Evolutionary conservation across 1,140 invertebrate species (phyloP).

Genomic region (Hylaeus volcanicus): DNA sequence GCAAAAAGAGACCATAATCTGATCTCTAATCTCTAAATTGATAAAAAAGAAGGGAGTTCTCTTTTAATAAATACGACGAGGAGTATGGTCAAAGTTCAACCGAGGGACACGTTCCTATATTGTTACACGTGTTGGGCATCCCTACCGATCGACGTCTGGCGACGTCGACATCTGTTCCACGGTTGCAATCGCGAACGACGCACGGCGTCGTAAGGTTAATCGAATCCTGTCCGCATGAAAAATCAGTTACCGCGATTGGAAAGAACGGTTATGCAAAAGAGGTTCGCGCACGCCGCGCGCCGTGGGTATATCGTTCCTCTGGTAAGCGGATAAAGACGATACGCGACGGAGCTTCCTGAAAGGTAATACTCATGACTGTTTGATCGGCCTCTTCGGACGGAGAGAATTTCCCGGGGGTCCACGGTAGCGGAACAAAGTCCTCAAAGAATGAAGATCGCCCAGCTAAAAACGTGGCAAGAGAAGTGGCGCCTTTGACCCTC

Average conservation of each 20-base stretch:
- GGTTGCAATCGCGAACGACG: slow-evolving; percentile 7
- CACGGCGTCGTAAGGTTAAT: slow-evolving; percentile 5
- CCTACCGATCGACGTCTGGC: background rate
- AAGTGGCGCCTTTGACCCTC: slow-evolving; percentile 69
- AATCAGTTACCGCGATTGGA: slow-evolving; percentile 1
- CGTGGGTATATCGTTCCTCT: slow-evolving; percentile 20
- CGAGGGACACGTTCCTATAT: background rate
- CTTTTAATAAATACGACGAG: background rate
- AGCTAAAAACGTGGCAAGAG: slow-evolving; percentile 67
- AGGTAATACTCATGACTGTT: slow-evolving; percentile 60
- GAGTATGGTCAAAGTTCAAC: too few species aligned
- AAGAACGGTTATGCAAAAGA: slow-evolving; percentile 12
- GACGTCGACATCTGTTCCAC: background rate
- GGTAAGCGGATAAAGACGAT: slow-evolving; percentile 32
- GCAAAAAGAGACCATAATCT: too few species aligned
- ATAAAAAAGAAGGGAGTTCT: too few species aligned
- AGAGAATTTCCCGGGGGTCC: slow-evolving; percentile 53
- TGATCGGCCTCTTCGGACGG: slow-evolving; percentile 54
- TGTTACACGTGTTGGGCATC: background rate
- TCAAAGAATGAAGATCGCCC: slow-evolving; percentile 67
- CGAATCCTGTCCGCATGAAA: slow-evolving; percentile 8
- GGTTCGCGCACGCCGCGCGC: background rate
- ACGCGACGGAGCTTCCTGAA: slow-evolving; percentile 5
- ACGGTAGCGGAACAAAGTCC: slow-evolving; percentile 44
- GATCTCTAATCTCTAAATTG: too few species aligned